Percentiles rank a stretch among this genome's conserved stretches.
phyloP scores from a whole-genome alignment of 92 coral and sea anemone genomes.

The Chrysogorgia sp. region DNA sequence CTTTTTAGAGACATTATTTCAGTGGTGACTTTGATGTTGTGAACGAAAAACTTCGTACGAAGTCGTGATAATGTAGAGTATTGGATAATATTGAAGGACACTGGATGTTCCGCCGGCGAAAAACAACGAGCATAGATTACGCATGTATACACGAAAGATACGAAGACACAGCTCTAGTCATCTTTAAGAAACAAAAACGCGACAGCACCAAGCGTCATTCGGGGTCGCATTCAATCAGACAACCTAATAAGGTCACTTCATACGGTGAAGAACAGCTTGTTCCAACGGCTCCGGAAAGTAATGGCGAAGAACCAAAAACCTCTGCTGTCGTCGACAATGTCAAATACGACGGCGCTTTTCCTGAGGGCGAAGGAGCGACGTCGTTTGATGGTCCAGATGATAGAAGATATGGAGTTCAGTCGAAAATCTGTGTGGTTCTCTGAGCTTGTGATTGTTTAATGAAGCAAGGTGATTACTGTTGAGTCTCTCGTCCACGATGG shows the following conservation, averaged over 20 bases:
- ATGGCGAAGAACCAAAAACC: background rate
- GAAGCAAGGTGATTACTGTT: no score
- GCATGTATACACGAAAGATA: constrained; percentile 68
- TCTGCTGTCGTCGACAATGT: background rate
- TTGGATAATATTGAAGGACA: background rate
- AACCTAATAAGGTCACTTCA: background rate
- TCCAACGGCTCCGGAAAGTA: background rate
- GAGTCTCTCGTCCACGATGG: no score
- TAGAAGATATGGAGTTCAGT: constrained; percentile 17
- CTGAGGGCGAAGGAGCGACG: background rate
- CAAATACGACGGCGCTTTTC: background rate
- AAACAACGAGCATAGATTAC: constrained; percentile 21
- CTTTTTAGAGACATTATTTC: background rate
- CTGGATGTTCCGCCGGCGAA: constrained; percentile 5
- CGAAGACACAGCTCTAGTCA: constrained; percentile 69
- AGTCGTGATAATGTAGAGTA: background rate
- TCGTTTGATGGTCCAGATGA: background rate
- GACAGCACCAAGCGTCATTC: constrained; percentile 14
- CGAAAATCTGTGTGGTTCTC: constrained; percentile 39
- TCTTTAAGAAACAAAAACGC: constrained; percentile 60
- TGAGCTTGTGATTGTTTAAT: no score
- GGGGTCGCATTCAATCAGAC: background rate
- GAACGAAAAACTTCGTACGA: background rate
- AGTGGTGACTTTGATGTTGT: background rate
- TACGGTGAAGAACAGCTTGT: background rate